Conservation (phyloP, 2,113 vertebrate species). For the Triplophysa tibetana region DNA sequence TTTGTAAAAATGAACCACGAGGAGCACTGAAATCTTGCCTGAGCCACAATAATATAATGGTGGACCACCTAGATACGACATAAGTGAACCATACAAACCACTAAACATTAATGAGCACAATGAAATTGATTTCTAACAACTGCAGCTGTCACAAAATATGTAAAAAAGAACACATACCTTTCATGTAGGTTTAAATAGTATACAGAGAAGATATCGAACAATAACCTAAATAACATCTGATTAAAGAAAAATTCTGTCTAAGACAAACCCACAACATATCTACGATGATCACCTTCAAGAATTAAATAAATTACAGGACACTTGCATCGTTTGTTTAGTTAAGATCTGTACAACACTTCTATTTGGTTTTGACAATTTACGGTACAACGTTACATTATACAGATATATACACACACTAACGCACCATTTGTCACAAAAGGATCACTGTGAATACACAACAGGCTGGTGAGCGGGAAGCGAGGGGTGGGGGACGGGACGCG, state of each 20-base stretch:
- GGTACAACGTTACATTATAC: slow-evolving; percentile 65
- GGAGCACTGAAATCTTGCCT: slow-evolving; percentile 18
- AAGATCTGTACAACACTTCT: slow-evolving; percentile 67
- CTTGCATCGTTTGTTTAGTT: slow-evolving; percentile 60
- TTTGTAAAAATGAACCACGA: slow-evolving; percentile 27
- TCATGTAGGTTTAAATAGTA: slow-evolving; percentile 19
- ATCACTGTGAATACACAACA: slow-evolving; percentile 69
- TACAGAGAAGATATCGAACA: slow-evolving; percentile 26
- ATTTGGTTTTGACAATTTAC: slow-evolving; percentile 72
- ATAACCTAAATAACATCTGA: slow-evolving; percentile 16
- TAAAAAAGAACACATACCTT: slow-evolving; percentile 17
- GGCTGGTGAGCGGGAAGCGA: slow-evolving; percentile 62
- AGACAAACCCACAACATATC: not conserved
- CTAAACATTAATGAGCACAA: slow-evolving; percentile 8
- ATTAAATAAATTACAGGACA: slow-evolving; percentile 39
- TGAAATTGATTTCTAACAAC: slow-evolving; percentile 20
- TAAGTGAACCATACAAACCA: slow-evolving; percentile 22
- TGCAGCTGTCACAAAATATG: not conserved
- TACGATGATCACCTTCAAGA: slow-evolving; percentile 4
- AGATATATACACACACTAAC: slow-evolving; percentile 61
- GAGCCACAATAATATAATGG: slow-evolving; percentile 12
- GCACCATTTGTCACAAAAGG: slow-evolving; percentile 73
- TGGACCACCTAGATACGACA: slow-evolving; percentile 32
- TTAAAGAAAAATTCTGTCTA: slow-evolving; percentile 19
- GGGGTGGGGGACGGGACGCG: slow-evolving; percentile 48